Evolutionary conservation across 2,113 vertebrate species (phyloP).

Genomic region (Thryonomys swinderianus): DNA sequence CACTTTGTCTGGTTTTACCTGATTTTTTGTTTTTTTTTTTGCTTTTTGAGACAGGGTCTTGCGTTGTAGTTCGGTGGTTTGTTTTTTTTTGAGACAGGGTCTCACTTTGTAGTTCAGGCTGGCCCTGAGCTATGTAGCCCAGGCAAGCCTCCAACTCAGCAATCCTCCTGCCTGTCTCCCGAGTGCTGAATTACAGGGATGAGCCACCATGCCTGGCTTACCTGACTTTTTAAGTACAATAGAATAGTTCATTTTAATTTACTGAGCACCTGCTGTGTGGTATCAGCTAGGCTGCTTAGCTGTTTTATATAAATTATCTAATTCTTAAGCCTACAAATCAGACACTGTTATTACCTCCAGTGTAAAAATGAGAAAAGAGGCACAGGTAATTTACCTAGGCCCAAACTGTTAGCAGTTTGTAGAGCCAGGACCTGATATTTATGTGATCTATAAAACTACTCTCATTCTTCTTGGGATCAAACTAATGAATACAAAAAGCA

Average conservation of each 20-base stretch:
- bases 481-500: constrained; percentile 24
- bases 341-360: neutral
- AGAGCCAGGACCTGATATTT: constrained; percentile 37
- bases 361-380: constrained; percentile 41
- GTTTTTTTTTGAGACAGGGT: no score
- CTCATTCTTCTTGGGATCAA: neutral
- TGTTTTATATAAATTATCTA: constrained; percentile 44
- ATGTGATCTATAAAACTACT: constrained; percentile 1
- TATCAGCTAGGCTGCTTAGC: neutral
- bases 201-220: no score
- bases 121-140: no score
- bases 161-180: no score
- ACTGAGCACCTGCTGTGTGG: neutral
- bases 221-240: neutral
- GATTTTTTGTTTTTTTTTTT: no score
- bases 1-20: neutral
- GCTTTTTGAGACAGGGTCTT: no score
- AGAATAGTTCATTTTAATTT: constrained; percentile 33
- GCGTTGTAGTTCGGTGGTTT: no score
- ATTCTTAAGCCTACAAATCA: constrained; percentile 8
- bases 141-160: no score
- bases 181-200: no score
- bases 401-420: neutral
- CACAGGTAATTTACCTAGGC: constrained; percentile 32
- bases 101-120: no score